Conservation (phyloP, 2,797 vertebrate species). For the Adelosebastes latens region DNA sequence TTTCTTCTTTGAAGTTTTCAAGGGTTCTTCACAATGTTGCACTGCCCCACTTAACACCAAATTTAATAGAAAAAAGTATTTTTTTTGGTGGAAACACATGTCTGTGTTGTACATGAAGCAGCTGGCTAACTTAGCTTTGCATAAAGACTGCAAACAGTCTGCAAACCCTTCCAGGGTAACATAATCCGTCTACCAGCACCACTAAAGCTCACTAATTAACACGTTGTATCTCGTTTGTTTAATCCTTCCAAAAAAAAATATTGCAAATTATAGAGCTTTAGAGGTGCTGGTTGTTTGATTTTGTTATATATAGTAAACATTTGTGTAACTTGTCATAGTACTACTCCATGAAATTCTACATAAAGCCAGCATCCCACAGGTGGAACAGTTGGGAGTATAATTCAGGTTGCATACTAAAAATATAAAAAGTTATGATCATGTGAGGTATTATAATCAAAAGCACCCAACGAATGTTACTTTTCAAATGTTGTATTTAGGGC, state of each 20-base stretch:
- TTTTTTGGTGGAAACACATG: not conserved
- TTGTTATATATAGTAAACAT: not conserved
- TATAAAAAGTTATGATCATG: not conserved
- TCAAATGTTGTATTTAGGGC: not conserved
- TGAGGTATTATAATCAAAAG: not conserved
- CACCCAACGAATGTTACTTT: not conserved
- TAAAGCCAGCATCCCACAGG: no score
- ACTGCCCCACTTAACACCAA: not conserved
- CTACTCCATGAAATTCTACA: no score
- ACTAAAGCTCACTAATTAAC: not conserved
- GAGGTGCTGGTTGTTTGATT: not conserved
- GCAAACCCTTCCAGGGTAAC: not conserved
- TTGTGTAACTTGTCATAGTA: not conserved
- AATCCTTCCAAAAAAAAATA: not conserved
- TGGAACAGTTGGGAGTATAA: not conserved
- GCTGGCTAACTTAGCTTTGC: not conserved
- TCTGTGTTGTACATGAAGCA: not conserved
- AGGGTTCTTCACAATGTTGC: not conserved
- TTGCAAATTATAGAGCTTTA: not conserved
- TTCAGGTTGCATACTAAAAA: not conserved
- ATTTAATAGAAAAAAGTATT: not conserved
- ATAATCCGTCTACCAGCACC: not conserved
- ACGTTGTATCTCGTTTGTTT: not conserved
- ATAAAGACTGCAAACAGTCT: not conserved
- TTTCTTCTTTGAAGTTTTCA: not conserved